Evolutionary conservation across 2,888 invertebrate species (phyloP), one percentile per base, ranked within the genome.

Genomic region (Odontocolon sp.): DNA sequence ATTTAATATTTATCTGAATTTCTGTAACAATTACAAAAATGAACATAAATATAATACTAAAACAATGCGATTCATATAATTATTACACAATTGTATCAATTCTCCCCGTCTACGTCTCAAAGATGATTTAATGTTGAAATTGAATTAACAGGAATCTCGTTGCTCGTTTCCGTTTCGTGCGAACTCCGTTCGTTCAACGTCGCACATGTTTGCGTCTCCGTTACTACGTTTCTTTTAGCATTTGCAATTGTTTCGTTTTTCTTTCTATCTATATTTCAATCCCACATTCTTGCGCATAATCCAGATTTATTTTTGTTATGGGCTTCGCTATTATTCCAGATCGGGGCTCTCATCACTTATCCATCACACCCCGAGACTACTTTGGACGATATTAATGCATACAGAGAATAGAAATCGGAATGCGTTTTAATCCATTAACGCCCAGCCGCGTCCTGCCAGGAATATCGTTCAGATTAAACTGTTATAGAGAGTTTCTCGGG

Each of bases 351-450:
- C n/a, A 38, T 47, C 54, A 40, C 38, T 38, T 68, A 56, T 45
- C 45, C 52, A 36, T 68, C 67, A 67, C 68, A 47, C 74, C 68
- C 47, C 57, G 57, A 50, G 63, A 68, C 73, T 73, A 72, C 33
- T 52, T 64, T 11, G 63, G 63, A 64, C 57, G 68, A 73, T 75
- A 69, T 63, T 40, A 79, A 84, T 80, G 79, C 81, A 78, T 77
- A 86, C 77, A 78, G 83, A 85, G 82, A 85, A 85, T 86, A 84
- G 81, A 84, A 87, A 85, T 83, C 73, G 82, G 70, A 83, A 84
- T 83, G 81, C 69, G 71, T 80, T 82, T 76, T 82, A 21, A 61
- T n/a, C n/a, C n/a, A n/a, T n/a, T n/a, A n/a, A n/a, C n/a, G n/a
- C n/a, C n/a, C n/a, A n/a, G 14, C 28, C 4, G 9, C 33, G 33